phyloP scores from a whole-genome alignment of 1,140 invertebrate species.

The Mercenaria mercenaria region DNA sequence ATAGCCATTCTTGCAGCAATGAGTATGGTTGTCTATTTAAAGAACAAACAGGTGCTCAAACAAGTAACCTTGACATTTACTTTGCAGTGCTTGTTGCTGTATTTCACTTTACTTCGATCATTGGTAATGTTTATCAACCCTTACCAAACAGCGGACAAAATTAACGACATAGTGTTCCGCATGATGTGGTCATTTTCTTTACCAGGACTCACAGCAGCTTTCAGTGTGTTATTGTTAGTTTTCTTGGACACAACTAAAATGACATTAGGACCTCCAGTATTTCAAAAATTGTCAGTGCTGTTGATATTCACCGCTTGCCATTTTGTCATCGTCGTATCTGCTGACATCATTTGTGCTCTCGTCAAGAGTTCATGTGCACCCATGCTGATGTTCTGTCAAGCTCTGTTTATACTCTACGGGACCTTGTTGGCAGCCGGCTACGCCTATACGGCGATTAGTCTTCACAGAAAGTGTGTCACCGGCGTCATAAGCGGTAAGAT shows the following conservation, averaged over 20 bases:
- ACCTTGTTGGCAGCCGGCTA: slow-evolving; percentile 58
- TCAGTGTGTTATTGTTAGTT: slow-evolving; percentile 70
- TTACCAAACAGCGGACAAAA: slow-evolving; percentile 30
- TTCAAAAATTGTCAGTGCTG: slow-evolving; percentile 65
- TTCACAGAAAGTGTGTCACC: slow-evolving; percentile 53
- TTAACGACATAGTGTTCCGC: slow-evolving; percentile 18
- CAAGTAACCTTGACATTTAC: slow-evolving; percentile 55
- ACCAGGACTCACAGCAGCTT: slow-evolving; percentile 69
- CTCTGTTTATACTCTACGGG: slow-evolving; percentile 69
- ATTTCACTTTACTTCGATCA: slow-evolving; percentile 62
- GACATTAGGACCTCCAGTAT: slow-evolving; percentile 71
- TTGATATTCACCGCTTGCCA: slow-evolving; percentile 57
- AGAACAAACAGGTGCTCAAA: not conserved
- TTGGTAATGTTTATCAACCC: slow-evolving; percentile 65
- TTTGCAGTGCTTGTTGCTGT: slow-evolving; percentile 62
- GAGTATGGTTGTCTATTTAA: slow-evolving; percentile 38
- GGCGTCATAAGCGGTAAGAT: slow-evolving; percentile 40
- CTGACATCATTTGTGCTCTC: slow-evolving; percentile 59
- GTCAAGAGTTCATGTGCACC: slow-evolving; percentile 32
- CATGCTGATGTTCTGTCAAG: slow-evolving; percentile 69
- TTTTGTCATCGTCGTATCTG: slow-evolving; percentile 48
- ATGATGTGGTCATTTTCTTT: slow-evolving; percentile 70
- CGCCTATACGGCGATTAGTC: slow-evolving; percentile 50
- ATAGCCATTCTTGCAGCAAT: slow-evolving; percentile 16
- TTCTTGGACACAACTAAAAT: slow-evolving; percentile 74